Percentiles rank a stretch among this genome's conserved stretches.
Conservation (phyloP, 1,140 invertebrate species). For the Helicorthomorpha holstii region DNA sequence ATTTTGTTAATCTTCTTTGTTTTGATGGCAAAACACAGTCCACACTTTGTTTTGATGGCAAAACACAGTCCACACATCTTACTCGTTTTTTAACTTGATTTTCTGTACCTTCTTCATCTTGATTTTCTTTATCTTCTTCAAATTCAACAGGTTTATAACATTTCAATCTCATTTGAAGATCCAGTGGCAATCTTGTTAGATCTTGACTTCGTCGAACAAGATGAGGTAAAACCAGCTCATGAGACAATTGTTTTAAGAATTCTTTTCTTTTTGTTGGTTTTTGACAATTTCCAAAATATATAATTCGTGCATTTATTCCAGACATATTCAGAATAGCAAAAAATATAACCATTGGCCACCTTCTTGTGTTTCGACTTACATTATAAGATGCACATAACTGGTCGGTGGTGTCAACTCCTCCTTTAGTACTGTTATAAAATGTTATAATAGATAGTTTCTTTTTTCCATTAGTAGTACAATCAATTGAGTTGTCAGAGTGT, state of each 20-base stretch:
- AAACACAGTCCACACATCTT: not conserved
- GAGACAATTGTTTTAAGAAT: conserved; percentile 1
- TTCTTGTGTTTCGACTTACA: conserved; percentile 20
- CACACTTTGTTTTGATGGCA: not conserved
- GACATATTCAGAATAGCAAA: conserved; percentile 11
- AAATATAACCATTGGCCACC: conserved; percentile 22
- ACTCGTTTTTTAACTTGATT: not conserved
- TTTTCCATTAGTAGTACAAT: not conserved
- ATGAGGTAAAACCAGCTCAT: not conserved
- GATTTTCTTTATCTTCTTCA: not conserved
- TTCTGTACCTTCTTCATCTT: no score
- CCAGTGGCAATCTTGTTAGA: not conserved
- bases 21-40: not conserved
- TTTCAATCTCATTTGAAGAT: not conserved
- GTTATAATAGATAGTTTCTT: conserved; percentile 25
- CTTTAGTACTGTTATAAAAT: conserved; percentile 28
- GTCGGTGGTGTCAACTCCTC: conserved; percentile 27
- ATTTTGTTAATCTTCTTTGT: not conserved
- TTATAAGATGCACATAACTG: conserved; percentile 23
- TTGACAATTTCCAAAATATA: conserved; percentile 1
- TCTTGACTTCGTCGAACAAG: not conserved
- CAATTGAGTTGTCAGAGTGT: conserved; percentile 13
- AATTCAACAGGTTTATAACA: not conserved
- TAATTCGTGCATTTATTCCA: conserved; percentile 9
- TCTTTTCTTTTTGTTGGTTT: not conserved